Evolutionary conservation across 2,797 vertebrate species (phyloP).

Genomic region (Basileuterus tristriatus): DNA sequence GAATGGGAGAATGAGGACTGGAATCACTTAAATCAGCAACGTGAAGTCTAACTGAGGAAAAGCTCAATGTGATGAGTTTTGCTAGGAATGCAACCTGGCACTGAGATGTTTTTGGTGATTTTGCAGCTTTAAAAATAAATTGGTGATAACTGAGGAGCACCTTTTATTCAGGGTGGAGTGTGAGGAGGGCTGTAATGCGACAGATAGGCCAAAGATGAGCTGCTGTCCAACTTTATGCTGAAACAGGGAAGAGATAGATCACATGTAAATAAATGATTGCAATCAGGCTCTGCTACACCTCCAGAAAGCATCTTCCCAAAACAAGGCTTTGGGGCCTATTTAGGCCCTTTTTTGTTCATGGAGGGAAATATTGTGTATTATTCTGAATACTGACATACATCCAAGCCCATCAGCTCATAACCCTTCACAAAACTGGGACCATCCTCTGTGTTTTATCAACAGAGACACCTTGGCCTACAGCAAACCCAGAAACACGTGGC

Average conservation of each 20-base stretch:
- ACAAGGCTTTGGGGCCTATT: background rate
- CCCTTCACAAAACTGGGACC: background rate
- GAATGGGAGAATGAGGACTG: background rate
- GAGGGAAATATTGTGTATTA: background rate
- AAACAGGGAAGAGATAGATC: background rate
- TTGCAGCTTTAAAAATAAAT: background rate
- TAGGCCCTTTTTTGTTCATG: background rate
- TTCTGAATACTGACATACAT: background rate
- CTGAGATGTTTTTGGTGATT: background rate
- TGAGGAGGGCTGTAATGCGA: background rate
- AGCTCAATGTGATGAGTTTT: background rate
- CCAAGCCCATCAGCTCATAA: background rate
- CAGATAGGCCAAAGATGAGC: background rate
- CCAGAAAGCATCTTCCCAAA: background rate
- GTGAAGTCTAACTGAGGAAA: background rate
- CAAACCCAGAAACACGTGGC: background rate
- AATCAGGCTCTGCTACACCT: background rate
- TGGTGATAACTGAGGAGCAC: background rate
- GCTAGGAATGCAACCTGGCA: background rate
- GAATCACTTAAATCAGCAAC: background rate
- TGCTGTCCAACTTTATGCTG: background rate
- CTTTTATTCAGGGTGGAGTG: accelerated
- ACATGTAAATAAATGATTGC: background rate
- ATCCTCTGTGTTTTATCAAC: background rate
- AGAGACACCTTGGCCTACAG: background rate